Evolutionary conservation across 1,140 invertebrate species (phyloP), one percentile per base, ranked within the genome.

Genomic region (Colletes gigas): DNA sequence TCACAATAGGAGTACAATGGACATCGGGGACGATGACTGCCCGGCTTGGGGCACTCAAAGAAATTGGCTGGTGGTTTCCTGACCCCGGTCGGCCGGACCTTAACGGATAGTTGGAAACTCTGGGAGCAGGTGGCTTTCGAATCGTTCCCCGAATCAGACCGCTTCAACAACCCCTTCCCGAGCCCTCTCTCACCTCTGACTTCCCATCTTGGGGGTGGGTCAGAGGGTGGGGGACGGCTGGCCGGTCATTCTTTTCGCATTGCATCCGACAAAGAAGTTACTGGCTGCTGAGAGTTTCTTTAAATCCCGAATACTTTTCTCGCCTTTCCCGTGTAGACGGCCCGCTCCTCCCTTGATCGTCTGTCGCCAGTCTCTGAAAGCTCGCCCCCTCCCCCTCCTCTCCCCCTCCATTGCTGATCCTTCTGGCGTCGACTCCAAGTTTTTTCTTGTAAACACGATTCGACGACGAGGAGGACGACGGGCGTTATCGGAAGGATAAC

Each of bases 41-140:
- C 76, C 83, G 86, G 86, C 88, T 90, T 84, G 85, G 86, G 85
- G 90, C 89, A 92, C 91, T 92, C 89, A 91, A 91, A 91, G 89
- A 91, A 92, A 92, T 92, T 92, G 91, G 90, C 89, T 88, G 80
- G 88, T 85, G 88, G 89, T 87, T 86, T 88, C 83, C 83, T 89
- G 91, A 91, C 90, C 88, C 85, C 72, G 76, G 75, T 60, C 83
- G 77, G 73, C 77, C 78, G 81, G 83, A 89, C 84, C 85, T 88
- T 76, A 75, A 83, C 72, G 81, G 87, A 90, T 88, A 90, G 86
- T 88, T 89, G 80, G 88, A 87, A 88, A 87, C 89, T 90, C 85
- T 7, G 74, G 78, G 85, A 83, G 88, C 85, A 90, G 86, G 88
- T 90, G 84, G 83, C 80, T 87, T 83, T 81, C 81, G 68, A 84